Evolutionary conservation across 2,797 vertebrate species (phyloP).

Genomic region (Heliangelus exortis): DNA sequence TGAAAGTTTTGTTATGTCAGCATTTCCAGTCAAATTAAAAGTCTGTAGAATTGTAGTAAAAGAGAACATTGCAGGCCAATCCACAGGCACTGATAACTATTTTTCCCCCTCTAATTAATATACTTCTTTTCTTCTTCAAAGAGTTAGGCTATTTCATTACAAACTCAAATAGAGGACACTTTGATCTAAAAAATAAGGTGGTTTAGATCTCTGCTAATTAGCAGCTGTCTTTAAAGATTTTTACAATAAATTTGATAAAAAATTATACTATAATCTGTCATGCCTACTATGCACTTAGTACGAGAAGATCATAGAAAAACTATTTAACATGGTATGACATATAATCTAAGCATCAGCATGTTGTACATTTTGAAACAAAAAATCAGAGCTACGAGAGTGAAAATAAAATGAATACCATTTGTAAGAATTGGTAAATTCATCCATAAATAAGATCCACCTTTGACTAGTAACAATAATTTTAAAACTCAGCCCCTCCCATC

Average conservation of each 20-base stretch:
- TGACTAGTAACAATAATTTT: background rate
- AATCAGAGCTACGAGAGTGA: background rate
- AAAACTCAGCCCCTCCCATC: background rate
- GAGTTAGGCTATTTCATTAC: constrained; percentile 13
- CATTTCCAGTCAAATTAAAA: background rate
- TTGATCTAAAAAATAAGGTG: constrained; percentile 52
- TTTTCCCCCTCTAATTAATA: background rate
- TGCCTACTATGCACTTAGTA: background rate
- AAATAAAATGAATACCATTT: background rate
- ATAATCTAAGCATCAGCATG: background rate
- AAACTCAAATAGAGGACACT: constrained; percentile 26
- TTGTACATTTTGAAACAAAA: background rate
- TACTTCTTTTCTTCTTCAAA: constrained; percentile 50
- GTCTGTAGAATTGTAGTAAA: background rate
- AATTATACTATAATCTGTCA: background rate
- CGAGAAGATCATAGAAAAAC: background rate
- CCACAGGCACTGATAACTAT: background rate
- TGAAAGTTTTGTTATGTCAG: background rate
- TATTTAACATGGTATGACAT: background rate
- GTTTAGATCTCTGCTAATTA: constrained; percentile 49
- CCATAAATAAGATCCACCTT: background rate
- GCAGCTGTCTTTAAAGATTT: constrained; percentile 43
- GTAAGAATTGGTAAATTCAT: background rate
- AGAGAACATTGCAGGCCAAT: background rate
- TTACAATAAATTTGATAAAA: constrained; percentile 1